A percentile compares a stretch with the other conserved stretches of the same genome.
phyloP scores from a whole-genome alignment of 2,113 vertebrate species.

The Solenodon paradoxus region DNA sequence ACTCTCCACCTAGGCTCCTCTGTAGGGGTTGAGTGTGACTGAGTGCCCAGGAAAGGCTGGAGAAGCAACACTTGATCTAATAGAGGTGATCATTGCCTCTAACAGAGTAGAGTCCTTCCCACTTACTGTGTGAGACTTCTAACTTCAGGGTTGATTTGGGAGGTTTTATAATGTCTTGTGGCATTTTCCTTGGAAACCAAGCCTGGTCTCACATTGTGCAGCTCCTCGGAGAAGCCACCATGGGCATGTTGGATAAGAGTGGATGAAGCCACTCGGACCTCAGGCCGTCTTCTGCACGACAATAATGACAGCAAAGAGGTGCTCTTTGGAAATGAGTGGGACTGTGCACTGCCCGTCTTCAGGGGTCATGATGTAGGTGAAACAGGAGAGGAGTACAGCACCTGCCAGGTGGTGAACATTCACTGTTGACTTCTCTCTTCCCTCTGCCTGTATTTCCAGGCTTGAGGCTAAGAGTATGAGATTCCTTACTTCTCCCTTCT shows the following conservation, averaged over 20 bases:
- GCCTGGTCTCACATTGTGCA: neutral
- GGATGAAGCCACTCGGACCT: neutral
- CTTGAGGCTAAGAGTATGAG: neutral
- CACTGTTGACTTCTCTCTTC: neutral
- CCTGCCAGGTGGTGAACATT: neutral
- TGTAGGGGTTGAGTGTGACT: slow-evolving; percentile 51
- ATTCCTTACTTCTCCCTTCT: neutral
- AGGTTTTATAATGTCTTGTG: neutral
- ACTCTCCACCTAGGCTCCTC: slow-evolving; percentile 52
- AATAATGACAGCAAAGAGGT: neutral
- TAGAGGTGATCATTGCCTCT: slow-evolving; percentile 40
- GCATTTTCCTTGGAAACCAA: slow-evolving; percentile 10
- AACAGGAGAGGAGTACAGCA: neutral
- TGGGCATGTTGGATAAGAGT: neutral
- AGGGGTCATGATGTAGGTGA: neutral
- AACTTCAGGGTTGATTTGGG: neutral
- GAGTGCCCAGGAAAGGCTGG: slow-evolving; percentile 7
- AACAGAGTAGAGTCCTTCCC: neutral
- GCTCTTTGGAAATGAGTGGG: neutral
- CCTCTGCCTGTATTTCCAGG: neutral
- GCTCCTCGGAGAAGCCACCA: too few species aligned
- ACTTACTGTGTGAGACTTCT: neutral
- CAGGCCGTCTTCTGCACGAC: neutral
- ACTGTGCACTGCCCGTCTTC: too few species aligned
- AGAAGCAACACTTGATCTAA: slow-evolving; percentile 15